Evolutionary conservation across 1,140 invertebrate genomes (phyloP).

Genomic region (Monomorium pharaonis): DNA sequence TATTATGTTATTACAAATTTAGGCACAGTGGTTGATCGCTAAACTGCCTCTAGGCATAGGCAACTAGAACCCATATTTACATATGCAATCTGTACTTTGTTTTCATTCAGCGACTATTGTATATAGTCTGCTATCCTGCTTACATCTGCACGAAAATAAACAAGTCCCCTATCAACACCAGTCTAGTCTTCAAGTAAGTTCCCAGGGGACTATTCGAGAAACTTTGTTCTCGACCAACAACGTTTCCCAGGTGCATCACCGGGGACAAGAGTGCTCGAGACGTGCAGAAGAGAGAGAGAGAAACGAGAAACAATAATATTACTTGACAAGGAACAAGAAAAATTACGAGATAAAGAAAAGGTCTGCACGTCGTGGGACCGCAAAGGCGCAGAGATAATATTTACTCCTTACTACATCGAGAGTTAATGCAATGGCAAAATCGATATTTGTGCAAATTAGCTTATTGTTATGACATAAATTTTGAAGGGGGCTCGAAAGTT

Average conservation of each 20-base stretch:
- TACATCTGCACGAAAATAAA: conserved; percentile 58
- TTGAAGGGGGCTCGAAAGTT: background rate
- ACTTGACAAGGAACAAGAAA: conserved; percentile 41
- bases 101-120: conserved; percentile 23
- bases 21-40: background rate
- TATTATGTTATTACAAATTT: background rate
- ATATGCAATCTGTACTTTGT: background rate
- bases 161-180: conserved; percentile 47
- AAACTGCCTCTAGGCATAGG: background rate
- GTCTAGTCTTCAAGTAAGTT: conserved; percentile 15
- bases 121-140: background rate
- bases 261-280: background rate
- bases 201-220: conserved; percentile 31
- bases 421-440: conserved; percentile 10
- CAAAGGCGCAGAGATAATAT: conserved; percentile 20
- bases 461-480: background rate
- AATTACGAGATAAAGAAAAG: conserved; percentile 36
- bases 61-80: conserved; percentile 15
- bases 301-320: conserved; percentile 28
- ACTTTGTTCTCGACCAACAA: conserved; percentile 54
- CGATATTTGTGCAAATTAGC: conserved; percentile 12
- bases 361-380: background rate
- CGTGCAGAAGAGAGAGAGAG: background rate
- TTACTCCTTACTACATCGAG: background rate
- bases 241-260: conserved; percentile 25